A percentile compares a stretch with the other conserved stretches of the same genome.
Evolutionary conservation across 2,113 vertebrate species (phyloP).

Genomic region (Mystacornis crossleyi): DNA sequence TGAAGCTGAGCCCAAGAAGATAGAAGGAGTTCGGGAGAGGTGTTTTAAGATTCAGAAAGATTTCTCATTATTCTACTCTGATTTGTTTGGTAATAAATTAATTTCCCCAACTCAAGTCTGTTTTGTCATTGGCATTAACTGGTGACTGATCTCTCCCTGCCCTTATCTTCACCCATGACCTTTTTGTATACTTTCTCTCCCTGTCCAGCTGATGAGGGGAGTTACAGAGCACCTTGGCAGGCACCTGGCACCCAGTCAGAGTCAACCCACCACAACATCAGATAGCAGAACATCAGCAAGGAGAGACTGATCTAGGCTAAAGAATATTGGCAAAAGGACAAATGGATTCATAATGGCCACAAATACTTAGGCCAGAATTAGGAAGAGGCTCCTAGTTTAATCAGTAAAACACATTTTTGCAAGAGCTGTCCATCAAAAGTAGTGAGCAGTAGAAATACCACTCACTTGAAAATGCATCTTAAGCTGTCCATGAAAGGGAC

Average conservation of each 20-base stretch:
- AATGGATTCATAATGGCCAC: background rate
- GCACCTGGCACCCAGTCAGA: background rate
- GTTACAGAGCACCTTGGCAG: background rate
- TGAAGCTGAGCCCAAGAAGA: fast-evolving
- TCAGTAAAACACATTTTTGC: background rate
- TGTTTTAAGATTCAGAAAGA: background rate
- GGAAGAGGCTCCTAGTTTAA: background rate
- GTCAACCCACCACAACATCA: background rate
- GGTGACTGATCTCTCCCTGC: background rate
- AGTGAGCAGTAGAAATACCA: background rate
- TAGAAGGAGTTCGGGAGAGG: fast-evolving
- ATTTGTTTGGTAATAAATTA: background rate
- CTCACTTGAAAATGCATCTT: background rate
- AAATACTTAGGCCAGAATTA: background rate
- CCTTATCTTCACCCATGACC: background rate
- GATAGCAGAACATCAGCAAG: background rate
- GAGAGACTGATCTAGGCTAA: background rate
- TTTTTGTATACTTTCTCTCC: background rate
- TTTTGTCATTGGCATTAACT: background rate
- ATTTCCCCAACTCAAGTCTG: background rate
- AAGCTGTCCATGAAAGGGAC: background rate
- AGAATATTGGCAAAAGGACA: background rate
- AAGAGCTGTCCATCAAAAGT: background rate
- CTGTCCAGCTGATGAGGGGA: background rate
- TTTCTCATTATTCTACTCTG: background rate